A percentile compares a stretch with the other conserved stretches of the same genome.
These are phyloP conservation scores for Morbakka virulenta DNA, from an alignment of 30 jellyfish, hydroid and myxozoan species.

Conservation along the genomic window DNA sequence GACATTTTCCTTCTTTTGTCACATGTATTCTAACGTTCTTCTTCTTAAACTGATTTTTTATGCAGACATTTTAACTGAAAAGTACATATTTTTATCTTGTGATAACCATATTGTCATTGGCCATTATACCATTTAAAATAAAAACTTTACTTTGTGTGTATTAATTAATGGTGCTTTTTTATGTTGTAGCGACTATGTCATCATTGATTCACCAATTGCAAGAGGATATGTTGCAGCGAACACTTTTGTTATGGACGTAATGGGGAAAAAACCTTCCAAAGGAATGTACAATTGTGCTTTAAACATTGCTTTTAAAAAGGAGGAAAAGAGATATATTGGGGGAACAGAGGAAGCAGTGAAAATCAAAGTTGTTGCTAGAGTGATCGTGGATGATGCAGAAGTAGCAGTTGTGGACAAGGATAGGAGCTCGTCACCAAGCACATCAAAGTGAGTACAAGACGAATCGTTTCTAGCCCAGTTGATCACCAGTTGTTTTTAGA, in stretches of 20 bases:
- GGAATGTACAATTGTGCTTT: constrained; percentile 72
- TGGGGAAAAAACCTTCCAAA: constrained; percentile 58
- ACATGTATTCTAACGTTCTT: too few species aligned
- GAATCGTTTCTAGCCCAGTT: too few species aligned
- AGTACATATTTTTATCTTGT: too few species aligned
- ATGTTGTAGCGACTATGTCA: constrained; percentile 57
- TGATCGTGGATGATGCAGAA: constrained; percentile 80
- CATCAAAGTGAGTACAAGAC: constrained; percentile 56
- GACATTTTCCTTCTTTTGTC: too few species aligned
- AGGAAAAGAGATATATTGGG: constrained; percentile 41
- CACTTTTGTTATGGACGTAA: constrained; percentile 58
- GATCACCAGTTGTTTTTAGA: too few species aligned
- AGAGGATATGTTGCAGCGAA: constrained; percentile 95
- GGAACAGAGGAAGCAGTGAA: constrained; percentile 51
- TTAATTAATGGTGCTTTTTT: neutral
- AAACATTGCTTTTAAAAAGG: constrained; percentile 40
- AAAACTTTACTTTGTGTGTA: too few species aligned
- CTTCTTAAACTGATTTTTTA: too few species aligned
- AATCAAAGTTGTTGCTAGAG: constrained; percentile 79
- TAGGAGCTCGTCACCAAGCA: constrained; percentile 61
- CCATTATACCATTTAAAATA: too few species aligned
- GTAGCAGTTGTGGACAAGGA: constrained; percentile 85
- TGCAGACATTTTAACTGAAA: too few species aligned
- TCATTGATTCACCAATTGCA: constrained; percentile 82
- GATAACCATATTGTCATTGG: neutral